phyloP scores from a whole-genome alignment of 2,888 invertebrate species.

The Andricus curvator region DNA sequence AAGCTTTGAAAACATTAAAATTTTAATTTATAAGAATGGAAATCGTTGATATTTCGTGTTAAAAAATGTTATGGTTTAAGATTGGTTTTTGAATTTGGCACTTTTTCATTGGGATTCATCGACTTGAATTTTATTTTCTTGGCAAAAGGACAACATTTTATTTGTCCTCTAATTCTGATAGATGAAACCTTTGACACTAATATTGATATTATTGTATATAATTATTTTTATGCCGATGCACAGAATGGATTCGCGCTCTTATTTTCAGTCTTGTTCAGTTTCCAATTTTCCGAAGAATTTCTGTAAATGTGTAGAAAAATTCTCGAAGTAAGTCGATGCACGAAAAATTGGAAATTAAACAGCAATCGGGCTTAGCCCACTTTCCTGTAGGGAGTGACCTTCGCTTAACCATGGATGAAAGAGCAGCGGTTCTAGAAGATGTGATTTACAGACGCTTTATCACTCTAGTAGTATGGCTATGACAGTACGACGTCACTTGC shows the following conservation, averaged over 20 bases:
- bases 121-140: too few species aligned
- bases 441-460: neutral
- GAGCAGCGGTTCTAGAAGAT: neutral
- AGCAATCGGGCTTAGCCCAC: neutral
- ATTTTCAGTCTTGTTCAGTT: neutral
- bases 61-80: too few species aligned
- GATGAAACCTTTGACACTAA: too few species aligned
- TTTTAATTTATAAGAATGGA: too few species aligned
- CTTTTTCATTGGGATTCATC: too few species aligned
- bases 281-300: neutral
- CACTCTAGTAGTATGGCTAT: too few species aligned
- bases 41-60: too few species aligned
- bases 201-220: conserved; percentile 34
- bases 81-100: too few species aligned
- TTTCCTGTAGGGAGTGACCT: neutral
- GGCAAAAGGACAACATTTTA: too few species aligned
- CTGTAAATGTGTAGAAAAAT: neutral
- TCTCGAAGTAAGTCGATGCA: neutral
- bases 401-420: neutral
- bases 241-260: neutral
- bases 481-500: too few species aligned
- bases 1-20: too few species aligned
- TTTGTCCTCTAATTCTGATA: too few species aligned
- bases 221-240: neutral
- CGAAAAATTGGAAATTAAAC: neutral